These are phyloP conservation scores for Pogonocichla stellata DNA, from an alignment of 2,113 vertebrate genomes.

Conservation along the genomic window DNA sequence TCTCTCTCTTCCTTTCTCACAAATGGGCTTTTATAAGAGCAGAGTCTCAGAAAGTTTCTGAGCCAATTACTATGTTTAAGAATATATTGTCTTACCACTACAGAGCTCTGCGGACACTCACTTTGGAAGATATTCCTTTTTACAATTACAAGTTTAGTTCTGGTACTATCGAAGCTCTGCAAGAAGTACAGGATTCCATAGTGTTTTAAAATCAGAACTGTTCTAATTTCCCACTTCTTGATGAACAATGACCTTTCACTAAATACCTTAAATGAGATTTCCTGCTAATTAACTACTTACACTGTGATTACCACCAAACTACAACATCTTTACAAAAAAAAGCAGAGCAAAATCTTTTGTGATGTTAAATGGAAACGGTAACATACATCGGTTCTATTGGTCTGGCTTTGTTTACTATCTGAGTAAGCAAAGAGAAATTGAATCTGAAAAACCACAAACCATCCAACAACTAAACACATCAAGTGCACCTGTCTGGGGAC, in stretches of 20 bases:
- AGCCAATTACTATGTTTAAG: not conserved
- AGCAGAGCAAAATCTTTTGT: not conserved
- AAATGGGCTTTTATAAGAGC: not conserved
- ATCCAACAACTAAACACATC: not conserved
- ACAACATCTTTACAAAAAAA: not conserved
- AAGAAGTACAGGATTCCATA: not conserved
- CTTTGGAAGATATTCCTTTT: not conserved
- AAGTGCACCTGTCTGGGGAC: not conserved
- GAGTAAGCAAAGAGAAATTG: not conserved
- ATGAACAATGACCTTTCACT: slow-evolving; percentile 48
- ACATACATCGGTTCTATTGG: not conserved
- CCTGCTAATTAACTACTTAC: slow-evolving; percentile 17
- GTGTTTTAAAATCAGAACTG: not conserved
- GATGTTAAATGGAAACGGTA: not conserved
- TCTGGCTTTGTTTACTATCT: not conserved
- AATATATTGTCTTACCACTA: not conserved
- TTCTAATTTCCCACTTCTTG: slow-evolving; percentile 12
- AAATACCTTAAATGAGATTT: slow-evolving; percentile 19
- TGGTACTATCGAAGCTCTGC: not conserved
- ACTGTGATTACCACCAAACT: not conserved
- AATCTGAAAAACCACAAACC: not conserved
- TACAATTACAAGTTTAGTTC: not conserved
- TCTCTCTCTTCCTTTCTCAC: not conserved
- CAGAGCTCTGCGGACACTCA: not conserved
- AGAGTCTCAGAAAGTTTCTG: not conserved